Evolutionary conservation across 2,797 vertebrate genomes (phyloP), one percentile per base, ranked within the genome.

Genomic region (Manis javanica): DNA sequence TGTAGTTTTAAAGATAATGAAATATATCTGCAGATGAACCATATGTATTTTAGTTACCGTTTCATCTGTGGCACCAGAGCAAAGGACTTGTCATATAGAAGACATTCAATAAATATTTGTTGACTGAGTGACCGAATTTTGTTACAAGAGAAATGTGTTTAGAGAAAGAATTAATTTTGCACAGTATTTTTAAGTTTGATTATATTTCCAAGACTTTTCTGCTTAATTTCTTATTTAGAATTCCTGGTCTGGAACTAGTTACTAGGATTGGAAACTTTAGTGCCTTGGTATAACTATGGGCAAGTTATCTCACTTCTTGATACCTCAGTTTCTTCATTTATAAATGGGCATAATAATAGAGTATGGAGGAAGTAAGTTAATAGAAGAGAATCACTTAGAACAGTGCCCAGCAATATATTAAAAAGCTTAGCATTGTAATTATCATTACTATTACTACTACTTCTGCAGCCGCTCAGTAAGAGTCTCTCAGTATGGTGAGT

Each of bases 141-240:
- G 64, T 75, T 66, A 61, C 29, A 72, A 11, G 26, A 71, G n/a
- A 69, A 34, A 53, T 68, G 13, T 84, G 31, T 95, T 84, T 57
- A 42, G 87, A 86, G 68, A 87, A 87, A 72, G 69, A 46, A 61
- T 79, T 11, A 18, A 57, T 77, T 87, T 87, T 91, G 26, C 53
- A 66, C 57, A 74, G 34, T 85, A 29, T 86, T 75, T 75, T 63
- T 23, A 74, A 61, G 39, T 77, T 77, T 59, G 71, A 49, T 88
- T 79, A n/a, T 84, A 61, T 84, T 93, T 95, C 79, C n/a, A 85
- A 91, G 57, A 46, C 23, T 61, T 46, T 69, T 31, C 68, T 82
- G 61, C 21, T 59, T 81, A 49, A 34, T 61, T 87, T 81, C 21
- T 94, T 82, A 55, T 39, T 75, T 88, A 83, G 51, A 59, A 42